These are phyloP conservation scores for Chelon labrosus DNA, from an alignment of 2,797 vertebrate genomes.

Conservation along the genomic window DNA sequence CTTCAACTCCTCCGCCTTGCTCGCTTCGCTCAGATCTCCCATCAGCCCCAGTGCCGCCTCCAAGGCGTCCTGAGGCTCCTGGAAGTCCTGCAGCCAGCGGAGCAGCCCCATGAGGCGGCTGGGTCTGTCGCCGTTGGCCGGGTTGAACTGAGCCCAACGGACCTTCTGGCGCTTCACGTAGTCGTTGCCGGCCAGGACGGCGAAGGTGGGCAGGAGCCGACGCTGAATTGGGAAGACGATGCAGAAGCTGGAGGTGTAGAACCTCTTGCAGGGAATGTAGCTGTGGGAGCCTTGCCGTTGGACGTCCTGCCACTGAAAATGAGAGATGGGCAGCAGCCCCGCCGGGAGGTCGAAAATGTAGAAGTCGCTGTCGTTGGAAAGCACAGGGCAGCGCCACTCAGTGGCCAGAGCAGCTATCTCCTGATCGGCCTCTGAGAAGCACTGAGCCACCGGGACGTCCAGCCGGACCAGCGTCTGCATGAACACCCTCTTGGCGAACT, in stretches of 20 bases:
- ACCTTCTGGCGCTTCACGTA: conserved; percentile 64
- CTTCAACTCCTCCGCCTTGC: conserved; percentile 9
- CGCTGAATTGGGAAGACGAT: conserved; percentile 69
- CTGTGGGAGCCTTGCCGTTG: neutral
- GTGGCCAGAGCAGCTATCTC: conserved; percentile 87
- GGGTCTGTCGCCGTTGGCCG: neutral
- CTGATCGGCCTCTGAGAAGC: conserved; percentile 88
- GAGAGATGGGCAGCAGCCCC: conserved; percentile 83
- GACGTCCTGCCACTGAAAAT: conserved; percentile 85
- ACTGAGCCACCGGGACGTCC: conserved; percentile 84
- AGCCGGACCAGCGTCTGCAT: conserved; percentile 84
- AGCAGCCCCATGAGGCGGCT: conserved; percentile 80
- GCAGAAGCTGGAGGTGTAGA: conserved; percentile 80
- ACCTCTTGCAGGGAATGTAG: conserved; percentile 83
- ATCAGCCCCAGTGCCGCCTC: conserved; percentile 72
- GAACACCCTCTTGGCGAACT: conserved; percentile 81
- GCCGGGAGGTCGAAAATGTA: conserved; percentile 86
- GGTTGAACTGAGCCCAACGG: conserved; percentile 34
- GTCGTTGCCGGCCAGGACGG: conserved; percentile 87
- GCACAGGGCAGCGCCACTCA: conserved; percentile 88
- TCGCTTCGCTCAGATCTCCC: conserved; percentile 30
- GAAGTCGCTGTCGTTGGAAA: conserved; percentile 91
- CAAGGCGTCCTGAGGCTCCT: conserved; percentile 71
- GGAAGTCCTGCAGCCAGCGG: conserved; percentile 84
- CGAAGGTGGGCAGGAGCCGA: conserved; percentile 85